Base-by-base conservation (phyloP, 2,888 invertebrate species). In the Ferrisia virgata region DNA sequence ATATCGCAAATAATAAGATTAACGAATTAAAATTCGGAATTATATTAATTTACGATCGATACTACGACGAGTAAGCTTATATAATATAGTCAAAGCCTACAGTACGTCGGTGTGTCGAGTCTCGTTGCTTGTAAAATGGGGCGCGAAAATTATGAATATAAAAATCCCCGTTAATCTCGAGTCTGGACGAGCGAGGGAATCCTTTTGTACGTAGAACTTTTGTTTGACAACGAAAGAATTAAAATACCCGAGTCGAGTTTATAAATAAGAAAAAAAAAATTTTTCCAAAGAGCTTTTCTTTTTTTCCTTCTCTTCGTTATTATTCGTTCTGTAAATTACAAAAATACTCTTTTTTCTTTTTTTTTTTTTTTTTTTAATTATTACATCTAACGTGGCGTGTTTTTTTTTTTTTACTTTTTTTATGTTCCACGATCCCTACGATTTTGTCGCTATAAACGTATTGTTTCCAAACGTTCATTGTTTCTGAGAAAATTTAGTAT, bases 1-100 rank as follows among this genome's bases (percentile, higher is more conserved):
- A 64, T 28, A 64, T 64, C 15, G 22, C 39, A 39, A 58, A 15
- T 64, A 28, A 64, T 28, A 28, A 8, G 64, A 64, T 64, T 64
- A 64, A 64, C 64, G 64, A 64, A 64, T 58, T 58, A 58, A 58
- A 58, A 58, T 58, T 58, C 47, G 47, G 47, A 47, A 47, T 53
- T 22, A 53, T 22, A 53, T 53, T 53, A 53, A 64, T 64, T 64
- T 15, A 28, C 64, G 64, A 64, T 64, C 64, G 64, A 64, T 64
- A 28, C 64, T 43, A 43, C 43, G 11, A 11, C n/a, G n/a, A 2
- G 47, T 4, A 0, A n/a, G n/a, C n/a, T 13, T 13, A 18, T 5
- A 53, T n/a, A n/a, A n/a, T n/a, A n/a, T n/a, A 53, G 53, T 53
- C 22, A 9, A n/a, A 3, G 18, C 47, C 18, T n/a, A 18, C 11